Conservation (phyloP, 2,797 vertebrate genomes). For the Phrynocephalus vlangalii region DNA sequence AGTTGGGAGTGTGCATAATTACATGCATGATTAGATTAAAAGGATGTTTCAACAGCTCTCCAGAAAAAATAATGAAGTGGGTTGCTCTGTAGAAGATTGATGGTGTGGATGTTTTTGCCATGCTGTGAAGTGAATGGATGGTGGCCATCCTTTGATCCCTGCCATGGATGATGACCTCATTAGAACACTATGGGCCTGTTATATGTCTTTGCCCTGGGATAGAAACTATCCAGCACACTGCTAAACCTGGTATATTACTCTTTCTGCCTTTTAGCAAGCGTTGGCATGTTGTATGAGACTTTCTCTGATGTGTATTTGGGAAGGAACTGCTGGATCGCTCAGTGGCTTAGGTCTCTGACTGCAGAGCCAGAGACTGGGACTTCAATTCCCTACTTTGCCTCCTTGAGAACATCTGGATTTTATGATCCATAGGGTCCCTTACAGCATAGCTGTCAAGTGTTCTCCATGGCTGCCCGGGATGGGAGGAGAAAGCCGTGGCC, state of each 20-base stretch:
- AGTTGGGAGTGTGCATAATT: neutral
- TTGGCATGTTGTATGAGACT: neutral
- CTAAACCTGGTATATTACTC: neutral
- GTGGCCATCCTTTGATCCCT: constrained; percentile 2
- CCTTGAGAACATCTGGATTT: too few relatives aligned
- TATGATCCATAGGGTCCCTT: too few relatives aligned
- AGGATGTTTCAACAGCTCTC: constrained; percentile 1
- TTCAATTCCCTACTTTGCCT: too few relatives aligned
- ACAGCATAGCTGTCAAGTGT: too few relatives aligned
- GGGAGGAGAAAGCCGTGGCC: too few relatives aligned
- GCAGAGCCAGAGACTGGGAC: too few relatives aligned
- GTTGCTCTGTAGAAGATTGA: constrained; percentile 1
- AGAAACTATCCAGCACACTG: neutral
- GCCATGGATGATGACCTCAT: constrained; percentile 1
- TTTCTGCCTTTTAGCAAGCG: neutral
- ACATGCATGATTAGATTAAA: neutral
- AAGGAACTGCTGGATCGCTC: too few relatives aligned
- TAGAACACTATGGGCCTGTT: neutral
- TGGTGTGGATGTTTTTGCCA: neutral
- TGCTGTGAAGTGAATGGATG: neutral
- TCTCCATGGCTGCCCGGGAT: too few relatives aligned
- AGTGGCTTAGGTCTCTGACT: too few relatives aligned
- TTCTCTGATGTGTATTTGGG: neutral
- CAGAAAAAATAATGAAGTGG: constrained; percentile 7
- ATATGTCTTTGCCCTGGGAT: neutral